phyloP scores from a whole-genome alignment of 2,888 invertebrate genomes.

The Mythimna pallens region DNA sequence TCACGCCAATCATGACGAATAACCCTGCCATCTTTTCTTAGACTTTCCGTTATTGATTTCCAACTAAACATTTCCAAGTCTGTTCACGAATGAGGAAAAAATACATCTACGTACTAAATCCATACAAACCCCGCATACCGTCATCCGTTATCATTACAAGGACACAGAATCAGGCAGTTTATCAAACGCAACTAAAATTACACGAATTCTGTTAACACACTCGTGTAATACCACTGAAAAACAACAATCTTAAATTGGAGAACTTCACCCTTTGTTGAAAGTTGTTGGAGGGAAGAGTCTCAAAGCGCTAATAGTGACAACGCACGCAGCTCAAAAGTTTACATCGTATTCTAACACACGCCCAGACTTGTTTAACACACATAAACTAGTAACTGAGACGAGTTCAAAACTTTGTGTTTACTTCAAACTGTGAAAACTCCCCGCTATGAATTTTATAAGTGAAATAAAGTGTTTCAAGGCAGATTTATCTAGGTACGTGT shows the following conservation, averaged over 20 bases:
- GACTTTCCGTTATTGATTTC: not conserved
- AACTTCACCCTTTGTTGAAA: slow-evolving; percentile 62
- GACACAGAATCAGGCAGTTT: slow-evolving; percentile 35
- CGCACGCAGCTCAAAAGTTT: slow-evolving; percentile 66
- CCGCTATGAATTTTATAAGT: slow-evolving; percentile 66
- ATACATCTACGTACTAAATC: not conserved
- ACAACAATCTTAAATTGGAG: slow-evolving; percentile 66
- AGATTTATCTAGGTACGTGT: slow-evolving; percentile 49
- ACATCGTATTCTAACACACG: slow-evolving; percentile 64
- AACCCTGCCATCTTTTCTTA: not conserved
- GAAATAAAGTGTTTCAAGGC: slow-evolving; percentile 67
- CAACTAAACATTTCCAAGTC: not conserved
- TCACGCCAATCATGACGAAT: not conserved
- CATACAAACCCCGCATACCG: not conserved
- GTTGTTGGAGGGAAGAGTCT: slow-evolving; percentile 50
- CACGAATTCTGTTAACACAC: slow-evolving; percentile 37
- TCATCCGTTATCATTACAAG: slow-evolving; percentile 28
- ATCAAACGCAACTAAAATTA: slow-evolving; percentile 49
- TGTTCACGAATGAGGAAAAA: slow-evolving; percentile 1
- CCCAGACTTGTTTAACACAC: slow-evolving; percentile 68
- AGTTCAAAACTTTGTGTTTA: slow-evolving; percentile 68
- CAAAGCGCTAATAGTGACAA: slow-evolving; percentile 60
- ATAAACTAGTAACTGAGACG: slow-evolving; percentile 73
- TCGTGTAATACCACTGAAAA: slow-evolving; percentile 57
- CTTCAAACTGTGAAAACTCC: slow-evolving; percentile 73